Evolutionary conservation across 2,113 vertebrate species (phyloP).

Genomic region (Menidia beryllina): DNA sequence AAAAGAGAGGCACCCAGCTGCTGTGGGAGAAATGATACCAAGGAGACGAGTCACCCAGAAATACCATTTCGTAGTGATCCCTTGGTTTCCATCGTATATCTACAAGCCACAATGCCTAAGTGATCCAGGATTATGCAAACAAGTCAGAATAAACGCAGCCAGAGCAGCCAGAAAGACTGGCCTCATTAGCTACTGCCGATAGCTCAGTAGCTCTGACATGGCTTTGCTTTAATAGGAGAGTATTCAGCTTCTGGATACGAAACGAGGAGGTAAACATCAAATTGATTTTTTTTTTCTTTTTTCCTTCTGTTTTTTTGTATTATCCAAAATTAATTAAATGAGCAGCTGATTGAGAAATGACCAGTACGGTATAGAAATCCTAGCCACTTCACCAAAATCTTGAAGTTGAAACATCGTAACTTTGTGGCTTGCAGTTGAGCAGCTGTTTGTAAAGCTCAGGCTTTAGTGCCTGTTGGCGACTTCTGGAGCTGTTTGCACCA

Average conservation of each 20-base stretch:
- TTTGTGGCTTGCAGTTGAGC: slow-evolving; percentile 8
- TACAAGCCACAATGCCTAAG: slow-evolving; percentile 46
- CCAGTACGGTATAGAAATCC: background rate
- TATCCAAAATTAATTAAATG: background rate
- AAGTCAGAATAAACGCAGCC: slow-evolving; percentile 1
- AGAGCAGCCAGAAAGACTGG: slow-evolving; percentile 2
- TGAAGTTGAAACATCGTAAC: slow-evolving; percentile 6
- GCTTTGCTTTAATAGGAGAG: background rate
- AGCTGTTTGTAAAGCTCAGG: background rate
- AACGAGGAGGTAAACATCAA: no score
- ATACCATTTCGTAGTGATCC: background rate
- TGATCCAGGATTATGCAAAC: background rate
- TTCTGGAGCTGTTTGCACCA: background rate
- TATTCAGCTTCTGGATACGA: background rate
- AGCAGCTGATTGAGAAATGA: slow-evolving; percentile 13
- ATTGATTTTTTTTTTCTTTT: background rate
- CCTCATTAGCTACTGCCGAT: background rate
- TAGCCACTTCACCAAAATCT: no score
- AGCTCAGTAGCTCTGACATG: slow-evolving; percentile 23
- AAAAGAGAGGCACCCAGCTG: slow-evolving; percentile 1
- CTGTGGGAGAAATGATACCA: slow-evolving; percentile 9
- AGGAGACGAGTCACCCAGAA: background rate
- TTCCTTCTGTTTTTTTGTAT: slow-evolving; percentile 5
- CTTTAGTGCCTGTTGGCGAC: background rate
- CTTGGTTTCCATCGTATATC: slow-evolving; percentile 31